Percentiles rank a stretch among this genome's conserved stretches.
Conservation (phyloP, 1,140 invertebrate genomes). For the Formica selysi region DNA sequence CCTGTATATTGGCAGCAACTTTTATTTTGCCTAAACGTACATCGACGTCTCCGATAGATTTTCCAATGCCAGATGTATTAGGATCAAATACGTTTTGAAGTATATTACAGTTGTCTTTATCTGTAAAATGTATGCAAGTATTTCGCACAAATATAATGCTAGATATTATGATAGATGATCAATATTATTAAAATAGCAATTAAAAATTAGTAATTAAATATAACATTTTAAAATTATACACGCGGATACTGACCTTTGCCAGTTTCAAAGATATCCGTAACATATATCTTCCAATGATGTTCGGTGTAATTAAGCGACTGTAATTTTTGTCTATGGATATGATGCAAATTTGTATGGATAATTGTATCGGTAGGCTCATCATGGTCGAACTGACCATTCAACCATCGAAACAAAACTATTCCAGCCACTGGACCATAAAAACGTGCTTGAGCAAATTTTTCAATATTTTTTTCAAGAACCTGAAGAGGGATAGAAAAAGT, state of each 20-base stretch:
- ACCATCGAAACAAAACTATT: conserved; percentile 93
- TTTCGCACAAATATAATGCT: neutral
- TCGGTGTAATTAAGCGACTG: conserved; percentile 87
- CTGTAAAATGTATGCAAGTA: conserved; percentile 74
- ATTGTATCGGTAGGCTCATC: conserved; percentile 91
- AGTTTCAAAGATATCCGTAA: conserved; percentile 95
- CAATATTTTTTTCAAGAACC: conserved; percentile 89
- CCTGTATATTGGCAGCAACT: conserved; percentile 88
- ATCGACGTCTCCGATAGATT: conserved; percentile 94
- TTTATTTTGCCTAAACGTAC: conserved; percentile 91
- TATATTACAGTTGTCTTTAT: conserved; percentile 91
- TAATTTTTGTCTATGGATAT: conserved; percentile 86
- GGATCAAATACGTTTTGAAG: conserved; percentile 95
- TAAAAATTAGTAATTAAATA: neutral
- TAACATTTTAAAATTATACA: conserved; percentile 10
- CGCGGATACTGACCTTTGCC: conserved; percentile 88
- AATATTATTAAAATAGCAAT: neutral
- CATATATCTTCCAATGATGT: conserved; percentile 96
- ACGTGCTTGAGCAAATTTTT: conserved; percentile 93
- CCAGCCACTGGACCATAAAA: conserved; percentile 94
- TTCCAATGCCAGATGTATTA: conserved; percentile 89
- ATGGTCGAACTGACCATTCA: conserved; percentile 88
- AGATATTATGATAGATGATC: neutral
- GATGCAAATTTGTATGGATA: conserved; percentile 91
- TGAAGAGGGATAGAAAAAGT: conserved; percentile 56